Base-by-base conservation (phyloP, 92 coral and sea anemone species). In the Siderastrea radians region DNA sequence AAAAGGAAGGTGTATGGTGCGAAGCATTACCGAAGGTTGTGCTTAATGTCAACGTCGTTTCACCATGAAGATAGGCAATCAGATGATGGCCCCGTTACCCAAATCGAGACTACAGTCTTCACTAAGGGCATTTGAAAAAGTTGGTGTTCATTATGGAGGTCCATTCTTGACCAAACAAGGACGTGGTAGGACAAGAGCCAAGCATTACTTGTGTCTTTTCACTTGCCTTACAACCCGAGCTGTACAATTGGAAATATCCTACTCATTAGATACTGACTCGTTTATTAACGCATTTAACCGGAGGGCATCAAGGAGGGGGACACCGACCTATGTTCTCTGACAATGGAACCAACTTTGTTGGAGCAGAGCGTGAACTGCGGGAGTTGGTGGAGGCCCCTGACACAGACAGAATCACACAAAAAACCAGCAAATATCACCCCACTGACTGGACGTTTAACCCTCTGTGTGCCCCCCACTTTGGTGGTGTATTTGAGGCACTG, bases 71-170 rank as follows among this genome's bases (percentile, higher is more conserved):
- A 81, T 73, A 17, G 55, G 75, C 72, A 62, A 77, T 13, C 89
- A 87, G 78, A 87, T 87, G 89, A 87, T 87, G 91, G 94, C 91
- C 10, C 89, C 91, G 9, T 72, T 87, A 2, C 88, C 94, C 46
- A 86, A 63, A 49, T 76, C 91, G 47, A 86, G 94, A 76, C 11
- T 91, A 48, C 71, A 12, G 13, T 65, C 70, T 45, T 78, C 91
- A 10, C 45, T 82, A 17, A 86, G 83, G 60, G 94, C 88, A 16
- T 91, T 91, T 44, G 91, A 91, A 47, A 80, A 77, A 15, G 84
- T 81, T 83, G 93, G 80, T 1, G 69, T 76, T 38, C 89, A 87
- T 52, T 91, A 74, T n/a, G 89, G 76, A 3, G 89, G 91, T 1
- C 94, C 94, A 7, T 91, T 17, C 59, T 66, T 81, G 12, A 83